These are phyloP conservation scores for Patella ulyssiponensis DNA, from an alignment of 2,888 invertebrate species.

Conservation along the genomic window DNA sequence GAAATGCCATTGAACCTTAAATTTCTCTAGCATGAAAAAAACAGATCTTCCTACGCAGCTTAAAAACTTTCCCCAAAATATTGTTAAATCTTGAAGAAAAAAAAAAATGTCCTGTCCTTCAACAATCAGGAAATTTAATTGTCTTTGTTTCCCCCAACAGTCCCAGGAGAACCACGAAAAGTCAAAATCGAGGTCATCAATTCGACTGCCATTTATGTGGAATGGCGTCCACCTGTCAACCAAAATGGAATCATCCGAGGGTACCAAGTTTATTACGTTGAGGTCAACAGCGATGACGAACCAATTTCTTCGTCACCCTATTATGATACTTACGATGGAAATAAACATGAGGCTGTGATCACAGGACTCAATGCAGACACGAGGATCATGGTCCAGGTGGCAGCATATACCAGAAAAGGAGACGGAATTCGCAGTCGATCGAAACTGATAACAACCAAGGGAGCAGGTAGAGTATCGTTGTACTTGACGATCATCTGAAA, in stretches of 20 bases:
- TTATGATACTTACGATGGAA: constrained; percentile 87
- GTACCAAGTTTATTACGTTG: constrained; percentile 83
- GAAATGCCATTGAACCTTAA: not conserved
- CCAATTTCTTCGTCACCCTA: constrained; percentile 72
- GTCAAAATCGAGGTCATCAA: constrained; percentile 91
- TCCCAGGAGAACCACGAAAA: constrained; percentile 96
- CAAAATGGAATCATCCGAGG: constrained; percentile 96
- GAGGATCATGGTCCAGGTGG: constrained; percentile 88
- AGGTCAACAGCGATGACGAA: constrained; percentile 53
- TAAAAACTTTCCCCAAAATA: too few species aligned
- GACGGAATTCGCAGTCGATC: constrained; percentile 94
- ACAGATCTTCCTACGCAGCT: too few species aligned
- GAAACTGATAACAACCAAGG: constrained; percentile 84
- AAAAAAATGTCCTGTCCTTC: too few species aligned
- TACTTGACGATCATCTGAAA: not conserved
- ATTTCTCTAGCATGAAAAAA: too few species aligned
- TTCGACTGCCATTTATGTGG: constrained; percentile 94
- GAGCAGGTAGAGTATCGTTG: constrained; percentile 57
- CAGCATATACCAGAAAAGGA: constrained; percentile 95
- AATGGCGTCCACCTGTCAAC: constrained; percentile 94
- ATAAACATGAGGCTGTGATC: constrained; percentile 83
- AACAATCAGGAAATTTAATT: not conserved
- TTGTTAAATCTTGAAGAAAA: too few species aligned
- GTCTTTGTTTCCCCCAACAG: constrained; percentile 75
- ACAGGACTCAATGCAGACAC: constrained; percentile 95